phyloP scores from a whole-genome alignment of 2,888 invertebrate genomes.

The Sclerodermus sp. region DNA sequence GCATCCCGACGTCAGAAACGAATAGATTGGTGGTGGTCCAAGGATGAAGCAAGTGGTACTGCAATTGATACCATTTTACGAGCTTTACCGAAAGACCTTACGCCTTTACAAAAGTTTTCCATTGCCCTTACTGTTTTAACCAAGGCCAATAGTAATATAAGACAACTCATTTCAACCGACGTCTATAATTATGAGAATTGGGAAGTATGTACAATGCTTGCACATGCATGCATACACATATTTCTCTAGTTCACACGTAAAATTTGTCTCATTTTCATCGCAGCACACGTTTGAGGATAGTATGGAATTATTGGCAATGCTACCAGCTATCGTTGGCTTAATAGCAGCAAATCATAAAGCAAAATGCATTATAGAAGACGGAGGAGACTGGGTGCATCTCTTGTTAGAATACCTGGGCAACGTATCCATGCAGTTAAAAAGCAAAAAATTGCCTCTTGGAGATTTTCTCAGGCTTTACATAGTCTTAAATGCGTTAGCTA shows the following conservation, averaged over 20 bases:
- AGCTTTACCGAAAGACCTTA: slow-evolving; percentile 33
- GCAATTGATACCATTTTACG: slow-evolving; percentile 19
- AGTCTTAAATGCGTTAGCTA: slow-evolving; percentile 43
- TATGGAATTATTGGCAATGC: slow-evolving; percentile 45
- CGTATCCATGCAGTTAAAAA: slow-evolving; percentile 16
- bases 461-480: slow-evolving; percentile 44
- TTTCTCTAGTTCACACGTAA: too few species aligned
- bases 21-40: slow-evolving; percentile 40
- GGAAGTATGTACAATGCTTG: slow-evolving; percentile 36
- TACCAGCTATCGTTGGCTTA: slow-evolving; percentile 46
- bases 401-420: slow-evolving; percentile 34
- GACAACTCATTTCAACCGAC: slow-evolving; percentile 17
- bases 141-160: slow-evolving; percentile 25
- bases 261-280: not conserved
- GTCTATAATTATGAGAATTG: slow-evolving; percentile 36
- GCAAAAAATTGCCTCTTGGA: slow-evolving; percentile 25
- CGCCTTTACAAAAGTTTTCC: slow-evolving; percentile 37
- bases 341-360: slow-evolving; percentile 17
- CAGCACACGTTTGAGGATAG: slow-evolving; percentile 47
- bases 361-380: slow-evolving; percentile 18
- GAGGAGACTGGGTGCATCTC: slow-evolving; percentile 44
- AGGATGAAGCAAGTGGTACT: slow-evolving; percentile 31
- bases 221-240: too few species aligned
- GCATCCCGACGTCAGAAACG: slow-evolving; percentile 33
- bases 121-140: slow-evolving; percentile 39